Conservation (phyloP, 1,140 invertebrate genomes). For the Cydia amplana region DNA sequence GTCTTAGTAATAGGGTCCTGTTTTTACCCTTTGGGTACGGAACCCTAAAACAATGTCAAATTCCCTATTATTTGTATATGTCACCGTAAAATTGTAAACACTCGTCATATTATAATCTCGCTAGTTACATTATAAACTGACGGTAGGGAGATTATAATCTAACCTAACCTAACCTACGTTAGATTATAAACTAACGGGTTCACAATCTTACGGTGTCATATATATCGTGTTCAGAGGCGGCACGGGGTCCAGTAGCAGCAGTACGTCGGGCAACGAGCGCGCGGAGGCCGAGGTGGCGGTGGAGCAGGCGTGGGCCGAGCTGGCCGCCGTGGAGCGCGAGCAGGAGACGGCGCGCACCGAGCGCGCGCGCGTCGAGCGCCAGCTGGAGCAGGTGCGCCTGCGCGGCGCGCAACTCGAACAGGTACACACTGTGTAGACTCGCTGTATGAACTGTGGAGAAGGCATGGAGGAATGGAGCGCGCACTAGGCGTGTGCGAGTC, state of each 20-base stretch:
- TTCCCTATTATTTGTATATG: too few relatives aligned
- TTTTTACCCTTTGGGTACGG: too few relatives aligned
- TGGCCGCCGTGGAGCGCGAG: constrained; percentile 91
- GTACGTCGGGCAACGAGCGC: constrained; percentile 54
- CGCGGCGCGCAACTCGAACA: constrained; percentile 89
- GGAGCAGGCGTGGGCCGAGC: constrained; percentile 90
- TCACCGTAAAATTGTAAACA: too few relatives aligned
- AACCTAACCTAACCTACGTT: too few relatives aligned
- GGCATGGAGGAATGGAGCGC: constrained; percentile 83
- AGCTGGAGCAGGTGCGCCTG: constrained; percentile 87
- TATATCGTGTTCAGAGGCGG: constrained; percentile 50
- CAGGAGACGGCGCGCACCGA: constrained; percentile 89
- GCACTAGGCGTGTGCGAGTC: constrained; percentile 82
- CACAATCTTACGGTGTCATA: too few relatives aligned
- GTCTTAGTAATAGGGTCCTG: too few relatives aligned
- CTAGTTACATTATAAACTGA: too few relatives aligned
- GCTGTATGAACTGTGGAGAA: too few relatives aligned
- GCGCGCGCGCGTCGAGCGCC: constrained; percentile 86
- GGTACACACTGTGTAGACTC: constrained; percentile 75
- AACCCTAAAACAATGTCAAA: too few relatives aligned
- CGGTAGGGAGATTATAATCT: too few relatives aligned
- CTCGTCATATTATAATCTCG: too few relatives aligned
- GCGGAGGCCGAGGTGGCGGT: constrained; percentile 86
- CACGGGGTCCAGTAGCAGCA: constrained; percentile 46
- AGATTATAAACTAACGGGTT: too few relatives aligned